phyloP scores from a whole-genome alignment of 2,888 invertebrate genomes.

The Unio delphinus region DNA sequence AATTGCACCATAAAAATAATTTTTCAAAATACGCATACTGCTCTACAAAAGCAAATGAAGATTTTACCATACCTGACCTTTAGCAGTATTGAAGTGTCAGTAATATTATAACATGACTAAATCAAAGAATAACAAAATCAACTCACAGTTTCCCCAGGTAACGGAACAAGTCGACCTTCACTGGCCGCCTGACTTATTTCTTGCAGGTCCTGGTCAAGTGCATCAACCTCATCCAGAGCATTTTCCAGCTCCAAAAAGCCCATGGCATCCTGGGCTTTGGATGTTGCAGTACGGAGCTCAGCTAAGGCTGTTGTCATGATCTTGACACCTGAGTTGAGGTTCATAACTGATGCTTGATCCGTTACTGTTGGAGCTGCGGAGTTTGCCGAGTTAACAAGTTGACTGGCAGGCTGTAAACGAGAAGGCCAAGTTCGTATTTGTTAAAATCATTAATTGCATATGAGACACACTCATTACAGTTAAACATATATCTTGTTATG shows the following conservation, averaged over 20 bases:
- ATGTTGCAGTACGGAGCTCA: conserved; percentile 77
- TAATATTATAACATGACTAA: too few relatives aligned
- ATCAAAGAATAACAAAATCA: too few relatives aligned
- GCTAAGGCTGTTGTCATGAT: conserved; percentile 76
- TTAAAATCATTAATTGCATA: not conserved
- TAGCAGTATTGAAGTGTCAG: too few relatives aligned
- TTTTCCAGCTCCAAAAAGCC: conserved; percentile 83
- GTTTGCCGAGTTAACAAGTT: conserved; percentile 84
- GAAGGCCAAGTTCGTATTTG: conserved; percentile 1
- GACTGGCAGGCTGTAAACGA: conserved; percentile 71
- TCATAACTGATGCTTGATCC: conserved; percentile 84
- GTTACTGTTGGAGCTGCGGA: conserved; percentile 87
- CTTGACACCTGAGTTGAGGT: conserved; percentile 82
- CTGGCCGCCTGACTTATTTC: conserved; percentile 85
- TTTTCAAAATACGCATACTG: too few relatives aligned
- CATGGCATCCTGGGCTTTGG: conserved; percentile 70
- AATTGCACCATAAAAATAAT: too few relatives aligned
- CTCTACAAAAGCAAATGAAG: too few relatives aligned
- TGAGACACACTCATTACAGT: too few relatives aligned
- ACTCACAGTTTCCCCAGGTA: conserved; percentile 87
- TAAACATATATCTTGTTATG: too few relatives aligned
- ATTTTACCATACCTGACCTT: too few relatives aligned
- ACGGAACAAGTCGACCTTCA: conserved; percentile 81
- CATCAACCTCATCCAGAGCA: conserved; percentile 86
- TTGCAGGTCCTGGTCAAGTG: conserved; percentile 85